Conservation (phyloP, 2,113 vertebrate species). For the Megaleporinus macrocephalus region DNA sequence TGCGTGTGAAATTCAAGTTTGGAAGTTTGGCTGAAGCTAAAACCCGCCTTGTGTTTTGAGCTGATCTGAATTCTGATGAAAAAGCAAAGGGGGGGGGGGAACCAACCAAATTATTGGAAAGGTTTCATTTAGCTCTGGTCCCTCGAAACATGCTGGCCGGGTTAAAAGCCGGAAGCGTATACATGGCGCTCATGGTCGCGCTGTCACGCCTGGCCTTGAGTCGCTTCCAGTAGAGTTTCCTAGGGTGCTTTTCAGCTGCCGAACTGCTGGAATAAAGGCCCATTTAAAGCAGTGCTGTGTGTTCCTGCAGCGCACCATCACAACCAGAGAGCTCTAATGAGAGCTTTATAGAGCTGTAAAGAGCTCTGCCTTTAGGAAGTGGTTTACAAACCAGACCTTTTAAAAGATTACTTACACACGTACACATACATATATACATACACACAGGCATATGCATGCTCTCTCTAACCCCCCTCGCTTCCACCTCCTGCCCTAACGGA, state of each 20-base stretch:
- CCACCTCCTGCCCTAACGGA: background rate
- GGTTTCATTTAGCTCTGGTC: slow-evolving; percentile 1
- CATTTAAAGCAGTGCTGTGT: slow-evolving; percentile 42
- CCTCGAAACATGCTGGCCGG: slow-evolving; percentile 17
- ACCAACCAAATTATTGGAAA: slow-evolving; percentile 43
- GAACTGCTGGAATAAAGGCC: slow-evolving; percentile 60
- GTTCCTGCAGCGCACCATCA: slow-evolving; percentile 54
- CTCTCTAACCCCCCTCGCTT: background rate
- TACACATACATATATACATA: background rate
- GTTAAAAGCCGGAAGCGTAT: slow-evolving; percentile 38
- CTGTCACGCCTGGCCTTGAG: background rate
- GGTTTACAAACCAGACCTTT: slow-evolving; percentile 63
- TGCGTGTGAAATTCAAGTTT: slow-evolving; percentile 16
- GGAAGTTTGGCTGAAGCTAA: slow-evolving; percentile 26
- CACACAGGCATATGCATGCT: background rate
- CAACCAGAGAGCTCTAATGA: slow-evolving; percentile 53
- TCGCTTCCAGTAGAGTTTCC: slow-evolving; percentile 25
- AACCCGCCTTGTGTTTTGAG: slow-evolving; percentile 50
- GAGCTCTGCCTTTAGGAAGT: slow-evolving; percentile 63
- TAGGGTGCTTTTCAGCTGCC: slow-evolving; percentile 30
- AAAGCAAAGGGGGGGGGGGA: slow-evolving; percentile 49
- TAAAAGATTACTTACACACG: slow-evolving; percentile 27
- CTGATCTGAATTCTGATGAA: slow-evolving; percentile 58
- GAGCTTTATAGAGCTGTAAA: slow-evolving; percentile 60
- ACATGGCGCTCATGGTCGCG: slow-evolving; percentile 27